Evolutionary conservation across 1,140 invertebrate species (phyloP).

Genomic region (Oncopeltus fasciatus): DNA sequence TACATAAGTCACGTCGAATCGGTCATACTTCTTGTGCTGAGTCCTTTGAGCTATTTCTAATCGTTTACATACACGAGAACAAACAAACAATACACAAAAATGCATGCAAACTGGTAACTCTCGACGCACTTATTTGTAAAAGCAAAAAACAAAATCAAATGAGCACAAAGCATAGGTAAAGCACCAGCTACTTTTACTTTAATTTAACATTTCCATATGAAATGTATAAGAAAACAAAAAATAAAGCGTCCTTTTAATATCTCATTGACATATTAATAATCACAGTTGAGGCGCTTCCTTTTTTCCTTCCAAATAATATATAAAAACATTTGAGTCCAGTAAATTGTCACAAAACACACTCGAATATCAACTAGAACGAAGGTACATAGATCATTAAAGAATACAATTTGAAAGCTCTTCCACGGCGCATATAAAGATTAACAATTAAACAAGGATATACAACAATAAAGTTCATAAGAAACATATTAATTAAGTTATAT

Average conservation of each 20-base stretch:
- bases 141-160: neutral
- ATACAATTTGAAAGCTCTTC: too few species aligned
- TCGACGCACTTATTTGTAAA: neutral
- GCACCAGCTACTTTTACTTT: neutral
- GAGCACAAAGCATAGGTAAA: neutral
- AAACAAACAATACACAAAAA: neutral
- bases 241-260: neutral
- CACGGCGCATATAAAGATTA: too few species aligned
- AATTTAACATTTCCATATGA: neutral
- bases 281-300: neutral
- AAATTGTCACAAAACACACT: too few species aligned
- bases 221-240: neutral
- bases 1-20: neutral
- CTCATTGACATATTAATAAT: neutral
- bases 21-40: neutral
- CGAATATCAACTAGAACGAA: too few species aligned
- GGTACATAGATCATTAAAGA: too few species aligned
- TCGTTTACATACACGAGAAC: neutral
- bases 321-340: too few species aligned
- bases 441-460: too few species aligned
- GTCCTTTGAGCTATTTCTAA: neutral
- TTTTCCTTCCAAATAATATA: too few species aligned
- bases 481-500: too few species aligned
- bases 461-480: too few species aligned
- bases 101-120: conserved; percentile 1